Evolutionary conservation across 2,797 vertebrate species (phyloP).

Genomic region (Epinephelus malabaricus): DNA sequence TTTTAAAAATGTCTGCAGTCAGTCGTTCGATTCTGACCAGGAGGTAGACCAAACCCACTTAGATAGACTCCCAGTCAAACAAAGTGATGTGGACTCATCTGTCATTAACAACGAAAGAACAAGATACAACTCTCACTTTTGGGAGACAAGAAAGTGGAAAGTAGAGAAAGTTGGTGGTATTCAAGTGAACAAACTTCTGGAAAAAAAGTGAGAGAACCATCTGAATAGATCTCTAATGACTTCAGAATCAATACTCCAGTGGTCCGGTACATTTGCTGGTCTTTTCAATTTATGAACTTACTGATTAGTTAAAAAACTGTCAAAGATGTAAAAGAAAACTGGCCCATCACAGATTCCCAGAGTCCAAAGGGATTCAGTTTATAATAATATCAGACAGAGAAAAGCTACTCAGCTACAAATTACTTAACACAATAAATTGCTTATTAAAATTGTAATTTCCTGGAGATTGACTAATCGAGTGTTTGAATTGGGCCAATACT

Average conservation of each 20-base stretch:
- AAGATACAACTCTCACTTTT: neutral
- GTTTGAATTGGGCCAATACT: neutral
- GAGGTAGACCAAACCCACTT: slow-evolving; percentile 4
- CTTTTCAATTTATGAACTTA: neutral
- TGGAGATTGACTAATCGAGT: neutral
- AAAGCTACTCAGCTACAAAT: neutral
- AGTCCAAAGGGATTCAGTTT: neutral
- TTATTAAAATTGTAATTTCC: neutral
- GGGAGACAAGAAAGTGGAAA: neutral
- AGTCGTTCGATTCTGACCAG: neutral
- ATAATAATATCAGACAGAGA: neutral
- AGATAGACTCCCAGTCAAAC: slow-evolving; percentile 8
- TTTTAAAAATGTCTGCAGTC: slow-evolving; percentile 17
- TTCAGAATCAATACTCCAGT: neutral
- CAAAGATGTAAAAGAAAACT: neutral
- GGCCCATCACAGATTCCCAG: neutral
- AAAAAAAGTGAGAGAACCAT: neutral
- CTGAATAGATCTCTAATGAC: neutral
- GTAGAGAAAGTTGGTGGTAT: neutral
- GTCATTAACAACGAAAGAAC: neutral
- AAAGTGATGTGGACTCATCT: neutral
- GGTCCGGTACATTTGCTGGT: neutral
- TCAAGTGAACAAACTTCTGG: neutral
- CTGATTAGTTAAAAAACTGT: neutral
- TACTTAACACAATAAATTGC: neutral